Percentiles rank a stretch among this genome's conserved stretches.
These are phyloP conservation scores for Dermochelys coriacea DNA, from an alignment of 2,797 vertebrate genomes.

Conservation along the genomic window DNA sequence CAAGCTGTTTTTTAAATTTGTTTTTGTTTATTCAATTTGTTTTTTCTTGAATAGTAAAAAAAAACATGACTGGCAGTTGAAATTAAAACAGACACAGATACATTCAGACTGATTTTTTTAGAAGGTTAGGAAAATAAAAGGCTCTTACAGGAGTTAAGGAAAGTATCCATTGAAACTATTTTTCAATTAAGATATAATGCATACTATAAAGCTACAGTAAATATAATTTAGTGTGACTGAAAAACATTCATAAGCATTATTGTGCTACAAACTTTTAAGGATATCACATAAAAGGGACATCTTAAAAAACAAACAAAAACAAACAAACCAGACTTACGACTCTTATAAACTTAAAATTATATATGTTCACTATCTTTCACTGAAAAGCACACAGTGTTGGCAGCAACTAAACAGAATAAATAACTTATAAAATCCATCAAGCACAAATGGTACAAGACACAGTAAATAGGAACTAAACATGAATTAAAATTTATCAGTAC, in stretches of 20 bases:
- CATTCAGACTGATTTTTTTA: background rate
- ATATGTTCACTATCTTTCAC: background rate
- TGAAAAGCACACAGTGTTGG: background rate
- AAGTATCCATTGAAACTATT: background rate
- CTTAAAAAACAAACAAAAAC: background rate
- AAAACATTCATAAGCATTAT: background rate
- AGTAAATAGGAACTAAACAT: background rate
- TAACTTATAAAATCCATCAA: background rate
- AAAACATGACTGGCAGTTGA: background rate
- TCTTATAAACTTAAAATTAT: background rate
- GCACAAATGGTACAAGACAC: background rate
- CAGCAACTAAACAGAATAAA: background rate
- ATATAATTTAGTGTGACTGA: background rate
- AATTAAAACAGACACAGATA: background rate
- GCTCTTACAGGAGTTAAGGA: constrained; percentile 6
- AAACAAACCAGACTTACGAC: background rate
- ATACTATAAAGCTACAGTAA: background rate
- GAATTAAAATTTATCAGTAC: constrained; percentile 11
- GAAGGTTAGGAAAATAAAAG: background rate
- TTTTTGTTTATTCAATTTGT: background rate
- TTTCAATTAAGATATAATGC: background rate
- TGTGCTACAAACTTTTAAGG: background rate
- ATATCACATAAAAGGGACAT: background rate
- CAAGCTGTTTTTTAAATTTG: background rate
- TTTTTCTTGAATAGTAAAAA: background rate